A percentile compares a stretch with the other conserved stretches of the same genome.
phyloP scores from a whole-genome alignment of 2,113 vertebrate genomes.

The Mola mola region DNA sequence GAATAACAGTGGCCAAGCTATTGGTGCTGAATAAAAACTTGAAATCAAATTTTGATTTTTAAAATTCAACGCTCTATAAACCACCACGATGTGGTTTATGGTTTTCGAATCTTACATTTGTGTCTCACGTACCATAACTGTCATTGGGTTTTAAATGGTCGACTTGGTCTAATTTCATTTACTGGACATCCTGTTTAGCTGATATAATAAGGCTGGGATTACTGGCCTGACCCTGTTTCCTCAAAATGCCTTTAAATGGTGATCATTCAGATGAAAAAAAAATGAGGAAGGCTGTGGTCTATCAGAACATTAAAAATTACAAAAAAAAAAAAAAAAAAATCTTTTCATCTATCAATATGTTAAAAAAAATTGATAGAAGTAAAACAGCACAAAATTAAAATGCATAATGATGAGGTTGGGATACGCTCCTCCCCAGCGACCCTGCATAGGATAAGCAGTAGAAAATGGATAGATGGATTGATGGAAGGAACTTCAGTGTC shows the following conservation, averaged over 20 bases:
- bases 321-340: no score
- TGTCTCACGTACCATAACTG: slow-evolving; percentile 46
- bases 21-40: no score
- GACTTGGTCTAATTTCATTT: slow-evolving; percentile 62
- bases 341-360: no score
- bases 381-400: no score
- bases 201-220: slow-evolving; percentile 69
- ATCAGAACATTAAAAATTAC: slow-evolving; percentile 44
- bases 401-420: no score
- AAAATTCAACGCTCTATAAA: not conserved
- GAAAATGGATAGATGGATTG: no score
- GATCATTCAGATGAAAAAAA: slow-evolving; percentile 45
- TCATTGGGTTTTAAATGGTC: slow-evolving; percentile 63
- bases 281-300: slow-evolving; percentile 36
- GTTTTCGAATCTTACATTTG: slow-evolving; percentile 14
- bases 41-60: no score
- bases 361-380: no score
- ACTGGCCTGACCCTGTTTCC: slow-evolving; percentile 53
- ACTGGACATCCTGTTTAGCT: slow-evolving; percentile 66
- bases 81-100: slow-evolving; percentile 38
- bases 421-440: no score
- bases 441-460: no score
- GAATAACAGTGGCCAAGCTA: no score
- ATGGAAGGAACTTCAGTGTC: no score
- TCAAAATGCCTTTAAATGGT: slow-evolving; percentile 52